Evolutionary conservation across 2,797 vertebrate genomes (phyloP).

Genomic region (Danionella dracula): DNA sequence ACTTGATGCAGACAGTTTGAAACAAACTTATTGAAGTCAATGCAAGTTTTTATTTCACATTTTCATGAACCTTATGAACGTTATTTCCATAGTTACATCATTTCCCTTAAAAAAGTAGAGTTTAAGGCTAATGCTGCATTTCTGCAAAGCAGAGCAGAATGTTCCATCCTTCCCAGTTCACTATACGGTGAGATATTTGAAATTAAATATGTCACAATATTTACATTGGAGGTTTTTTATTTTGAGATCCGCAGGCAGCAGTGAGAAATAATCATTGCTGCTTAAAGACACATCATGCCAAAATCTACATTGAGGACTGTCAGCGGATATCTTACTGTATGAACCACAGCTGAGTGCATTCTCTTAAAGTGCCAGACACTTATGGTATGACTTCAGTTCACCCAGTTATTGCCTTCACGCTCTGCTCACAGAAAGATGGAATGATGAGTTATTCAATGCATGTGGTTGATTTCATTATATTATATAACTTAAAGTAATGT

Average conservation of each 20-base stretch:
- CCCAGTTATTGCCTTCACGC: constrained; percentile 10
- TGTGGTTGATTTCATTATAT: no score
- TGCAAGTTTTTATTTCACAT: no score
- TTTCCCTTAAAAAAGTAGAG: background rate
- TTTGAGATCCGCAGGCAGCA: constrained; percentile 28
- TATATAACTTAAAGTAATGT: no score
- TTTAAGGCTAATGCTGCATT: background rate
- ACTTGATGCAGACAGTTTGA: no score
- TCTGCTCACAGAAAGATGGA: background rate
- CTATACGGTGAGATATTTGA: constrained; percentile 35
- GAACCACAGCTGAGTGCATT: background rate
- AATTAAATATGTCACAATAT: constrained; percentile 41
- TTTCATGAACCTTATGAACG: background rate
- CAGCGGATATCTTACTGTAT: constrained; percentile 1
- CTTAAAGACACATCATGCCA: constrained; percentile 8
- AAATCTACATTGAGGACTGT: constrained; percentile 8
- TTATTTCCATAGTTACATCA: no score
- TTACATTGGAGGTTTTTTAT: constrained; percentile 30
- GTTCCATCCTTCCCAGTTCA: constrained; percentile 30
- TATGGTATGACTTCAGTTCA: constrained; percentile 42
- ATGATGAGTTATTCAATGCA: no score
- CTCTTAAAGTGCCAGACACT: constrained; percentile 7
- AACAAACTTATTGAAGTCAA: no score
- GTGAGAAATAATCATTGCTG: constrained; percentile 28
- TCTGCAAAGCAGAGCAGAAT: background rate